phyloP scores from a whole-genome alignment of 2,113 vertebrate species.

The Melanotaenia duboulayi region DNA sequence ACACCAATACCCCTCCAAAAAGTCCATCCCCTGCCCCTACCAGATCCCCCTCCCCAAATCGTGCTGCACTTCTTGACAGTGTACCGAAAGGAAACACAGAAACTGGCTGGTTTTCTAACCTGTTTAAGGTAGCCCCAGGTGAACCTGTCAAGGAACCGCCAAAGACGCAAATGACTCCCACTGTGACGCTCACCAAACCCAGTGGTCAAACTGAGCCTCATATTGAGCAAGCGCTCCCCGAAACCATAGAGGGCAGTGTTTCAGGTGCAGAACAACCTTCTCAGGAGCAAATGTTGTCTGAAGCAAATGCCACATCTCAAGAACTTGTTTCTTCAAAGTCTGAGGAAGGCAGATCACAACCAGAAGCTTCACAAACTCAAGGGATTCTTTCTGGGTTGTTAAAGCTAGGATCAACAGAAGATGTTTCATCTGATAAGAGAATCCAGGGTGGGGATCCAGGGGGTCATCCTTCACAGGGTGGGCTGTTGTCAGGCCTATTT shows the following conservation, averaged over 20 bases:
- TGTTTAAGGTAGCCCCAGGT: slow-evolving; percentile 79
- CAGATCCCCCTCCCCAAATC: slow-evolving; percentile 66
- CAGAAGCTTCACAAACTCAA: slow-evolving; percentile 49
- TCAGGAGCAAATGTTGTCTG: slow-evolving; percentile 28
- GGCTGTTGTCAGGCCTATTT: slow-evolving; percentile 81
- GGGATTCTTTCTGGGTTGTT: slow-evolving; percentile 74
- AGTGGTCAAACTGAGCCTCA: slow-evolving; percentile 49
- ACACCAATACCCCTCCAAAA: slow-evolving; percentile 42
- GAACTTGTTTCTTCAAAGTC: slow-evolving; percentile 23
- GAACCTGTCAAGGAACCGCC: slow-evolving; percentile 65
- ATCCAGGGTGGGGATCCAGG: slow-evolving; percentile 39
- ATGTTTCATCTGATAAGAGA: slow-evolving; percentile 55
- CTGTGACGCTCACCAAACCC: slow-evolving; percentile 54
- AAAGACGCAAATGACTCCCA: slow-evolving; percentile 51
- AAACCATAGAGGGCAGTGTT: slow-evolving; percentile 16
- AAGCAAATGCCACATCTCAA: slow-evolving; percentile 24
- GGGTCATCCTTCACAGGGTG: slow-evolving; percentile 74
- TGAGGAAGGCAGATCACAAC: slow-evolving; percentile 25
- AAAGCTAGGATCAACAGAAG: slow-evolving; percentile 82
- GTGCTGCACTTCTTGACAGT: slow-evolving; percentile 74
- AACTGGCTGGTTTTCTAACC: slow-evolving; percentile 85
- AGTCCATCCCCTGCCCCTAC: slow-evolving; percentile 34
- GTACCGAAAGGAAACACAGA: slow-evolving; percentile 79
- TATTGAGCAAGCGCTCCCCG: slow-evolving; percentile 35
- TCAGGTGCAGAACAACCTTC: slow-evolving; percentile 23